Evolutionary conservation across 1,140 invertebrate species (phyloP), one percentile per base, ranked within the genome.

Genomic region (Monochamus saltuarius): DNA sequence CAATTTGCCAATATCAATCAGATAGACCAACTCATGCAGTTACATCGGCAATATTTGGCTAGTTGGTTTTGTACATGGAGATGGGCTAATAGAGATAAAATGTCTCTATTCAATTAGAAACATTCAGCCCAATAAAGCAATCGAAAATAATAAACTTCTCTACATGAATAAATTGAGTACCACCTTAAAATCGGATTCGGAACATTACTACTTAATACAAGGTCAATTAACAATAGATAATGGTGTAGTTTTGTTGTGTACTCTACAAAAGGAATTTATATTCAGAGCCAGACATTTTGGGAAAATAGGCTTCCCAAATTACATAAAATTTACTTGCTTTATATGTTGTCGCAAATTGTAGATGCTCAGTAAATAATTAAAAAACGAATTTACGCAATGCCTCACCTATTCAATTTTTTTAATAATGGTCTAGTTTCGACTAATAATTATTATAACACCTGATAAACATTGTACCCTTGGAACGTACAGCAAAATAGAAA

Each of bases 181-280:
- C 9, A 16, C 8, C 9, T 46, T 46, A 46, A 46, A 14, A 46
- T 7, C 10, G 22, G 22, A 14, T 1, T 19, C 14, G 14, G 22
- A 46, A 10, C 14, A 46, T 46, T 46, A 46, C 14, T 46, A 17
- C 7, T 13, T 7, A 19, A 19, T 46, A 17, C 43, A 46, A 16
- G 43, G 43, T 16, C 22, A 13, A 11, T 46, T 46, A 7, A 13
- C 4, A 46, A 46, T 46, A 46, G 43, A 46, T 19, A 4, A 10
- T 46, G 43, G 43, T 46, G 43, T 14, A 13, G 14, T 16, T 46
- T 46, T 46, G 43, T 46, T 11, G 11, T 46, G 1, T 46, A 46
- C 14, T 46, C 14, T 13, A 3, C 4, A 13, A 46, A 46, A 46
- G 14, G 22, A 17, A 13, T 46, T 13, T 3, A 17, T 17, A 46